Evolutionary conservation across 2,888 invertebrate species (phyloP).

Genomic region (Ormyrus labotus): DNA sequence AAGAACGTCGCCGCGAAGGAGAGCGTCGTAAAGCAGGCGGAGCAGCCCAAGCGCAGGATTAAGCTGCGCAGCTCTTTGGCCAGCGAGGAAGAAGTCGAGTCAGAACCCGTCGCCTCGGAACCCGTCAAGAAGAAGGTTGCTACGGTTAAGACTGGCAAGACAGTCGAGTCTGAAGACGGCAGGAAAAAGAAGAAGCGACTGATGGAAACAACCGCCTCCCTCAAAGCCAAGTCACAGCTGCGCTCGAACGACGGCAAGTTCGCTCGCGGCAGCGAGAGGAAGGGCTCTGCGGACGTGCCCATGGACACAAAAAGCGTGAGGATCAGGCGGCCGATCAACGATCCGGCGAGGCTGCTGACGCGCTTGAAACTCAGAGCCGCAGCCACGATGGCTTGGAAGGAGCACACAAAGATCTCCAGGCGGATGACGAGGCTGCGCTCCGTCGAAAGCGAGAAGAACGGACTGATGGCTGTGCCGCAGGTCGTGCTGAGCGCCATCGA

Average conservation of each 20-base stretch:
- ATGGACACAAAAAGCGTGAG: conserved; percentile 36
- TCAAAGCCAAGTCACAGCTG: conserved; percentile 68
- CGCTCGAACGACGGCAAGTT: conserved; percentile 72
- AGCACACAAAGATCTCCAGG: conserved; percentile 46
- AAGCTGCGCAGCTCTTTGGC: conserved; percentile 16
- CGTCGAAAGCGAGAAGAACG: conserved; percentile 54
- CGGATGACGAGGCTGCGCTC: conserved; percentile 46
- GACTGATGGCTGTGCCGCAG: conserved; percentile 51
- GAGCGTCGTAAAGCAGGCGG: conserved; percentile 36
- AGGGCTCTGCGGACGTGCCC: not conserved
- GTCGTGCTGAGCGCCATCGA: conserved; percentile 17
- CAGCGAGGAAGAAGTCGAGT: not conserved
- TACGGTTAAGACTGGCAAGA: not conserved
- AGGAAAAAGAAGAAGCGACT: conserved; percentile 58
- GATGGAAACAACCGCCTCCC: conserved; percentile 66
- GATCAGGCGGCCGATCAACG: conserved; percentile 40
- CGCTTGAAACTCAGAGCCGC: conserved; percentile 60
- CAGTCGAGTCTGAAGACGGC: not conserved
- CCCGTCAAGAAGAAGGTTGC: not conserved
- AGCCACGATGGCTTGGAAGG: conserved; percentile 52
- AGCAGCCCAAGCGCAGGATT: conserved; percentile 41
- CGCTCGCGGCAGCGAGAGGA: conserved; percentile 49
- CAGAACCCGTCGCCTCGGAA: not conserved
- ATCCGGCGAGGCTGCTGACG: conserved; percentile 56
- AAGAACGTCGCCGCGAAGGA: conserved; percentile 65